Conservation (phyloP, 92 coral and sea anemone genomes). For the Heteractis magnifica region DNA sequence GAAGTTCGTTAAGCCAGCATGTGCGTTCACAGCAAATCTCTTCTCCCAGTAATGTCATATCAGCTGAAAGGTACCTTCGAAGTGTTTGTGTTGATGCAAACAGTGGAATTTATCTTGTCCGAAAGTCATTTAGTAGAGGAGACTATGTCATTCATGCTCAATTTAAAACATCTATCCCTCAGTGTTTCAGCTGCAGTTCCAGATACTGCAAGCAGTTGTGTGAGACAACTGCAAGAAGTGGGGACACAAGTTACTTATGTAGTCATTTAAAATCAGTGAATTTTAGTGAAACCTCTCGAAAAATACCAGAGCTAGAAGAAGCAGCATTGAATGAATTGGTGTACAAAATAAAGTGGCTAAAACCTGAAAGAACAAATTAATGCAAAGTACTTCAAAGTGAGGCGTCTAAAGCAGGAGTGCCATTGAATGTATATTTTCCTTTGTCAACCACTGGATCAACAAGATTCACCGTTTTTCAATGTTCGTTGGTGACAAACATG, state of each 20-base stretch:
- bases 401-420: conserved; percentile 14
- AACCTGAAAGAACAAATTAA: conserved; percentile 16
- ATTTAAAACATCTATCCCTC: not conserved
- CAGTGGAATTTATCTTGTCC: not conserved
- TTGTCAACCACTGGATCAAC: conserved; percentile 11
- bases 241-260: not conserved
- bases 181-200: not conserved
- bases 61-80: not conserved
- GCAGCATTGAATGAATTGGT: not conserved
- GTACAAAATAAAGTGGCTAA: conserved; percentile 15
- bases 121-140: not conserved
- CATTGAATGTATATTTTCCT: conserved; percentile 20
- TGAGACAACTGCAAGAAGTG: conserved; percentile 3
- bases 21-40: not conserved
- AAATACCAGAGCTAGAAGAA: not conserved
- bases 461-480: conserved; percentile 25
- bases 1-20: not conserved
- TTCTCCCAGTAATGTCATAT: not conserved
- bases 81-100: not conserved
- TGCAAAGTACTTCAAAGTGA: conserved; percentile 17
- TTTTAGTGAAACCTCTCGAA: not conserved
- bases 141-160: not conserved
- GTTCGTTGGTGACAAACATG: conserved; percentile 30
- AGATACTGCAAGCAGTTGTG: not conserved
- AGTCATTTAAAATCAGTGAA: not conserved